Percentiles rank a stretch among this genome's conserved stretches.
Evolutionary conservation across 2,797 vertebrate species (phyloP).

Genomic region (Cheirogaleus major): DNA sequence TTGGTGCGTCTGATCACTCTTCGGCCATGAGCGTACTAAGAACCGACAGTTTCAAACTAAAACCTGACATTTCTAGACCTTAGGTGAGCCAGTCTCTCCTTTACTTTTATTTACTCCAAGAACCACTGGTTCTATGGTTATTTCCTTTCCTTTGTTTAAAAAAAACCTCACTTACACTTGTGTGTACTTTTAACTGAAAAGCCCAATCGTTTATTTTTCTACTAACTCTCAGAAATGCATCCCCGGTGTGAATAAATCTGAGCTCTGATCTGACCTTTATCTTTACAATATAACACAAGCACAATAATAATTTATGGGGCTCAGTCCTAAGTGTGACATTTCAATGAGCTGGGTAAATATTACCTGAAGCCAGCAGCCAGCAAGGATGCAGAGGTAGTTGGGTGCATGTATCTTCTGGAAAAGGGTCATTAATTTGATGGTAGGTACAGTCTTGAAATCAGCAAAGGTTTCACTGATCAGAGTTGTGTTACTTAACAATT

Average conservation of each 20-base stretch:
- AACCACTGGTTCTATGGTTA: not conserved
- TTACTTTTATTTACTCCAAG: constrained; percentile 18
- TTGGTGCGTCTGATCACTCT: too few relatives aligned
- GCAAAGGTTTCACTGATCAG: constrained; percentile 28
- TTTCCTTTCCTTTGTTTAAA: constrained; percentile 14
- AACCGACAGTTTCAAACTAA: too few relatives aligned
- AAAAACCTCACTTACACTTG: not conserved
- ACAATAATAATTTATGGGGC: constrained; percentile 79
- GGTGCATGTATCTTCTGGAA: not conserved
- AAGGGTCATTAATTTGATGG: constrained; percentile 47
- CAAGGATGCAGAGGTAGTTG: constrained; percentile 33
- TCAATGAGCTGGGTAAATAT: constrained; percentile 80
- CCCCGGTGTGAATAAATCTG: constrained; percentile 70
- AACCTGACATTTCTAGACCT: not conserved
- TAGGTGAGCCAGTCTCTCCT: not conserved
- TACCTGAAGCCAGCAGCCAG: constrained; percentile 47
- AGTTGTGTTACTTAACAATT: not conserved
- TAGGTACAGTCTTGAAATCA: not conserved
- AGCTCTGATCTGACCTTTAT: constrained; percentile 79
- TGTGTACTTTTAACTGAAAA: constrained; percentile 55
- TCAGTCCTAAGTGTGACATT: constrained; percentile 77
- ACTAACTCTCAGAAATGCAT: constrained; percentile 59
- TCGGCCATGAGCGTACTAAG: too few relatives aligned
- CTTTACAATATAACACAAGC: constrained; percentile 73
- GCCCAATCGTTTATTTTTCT: constrained; percentile 49